Evolutionary conservation across 2,113 vertebrate genomes (phyloP), one percentile per base, ranked within the genome.

Genomic region (Lasiurus borealis): DNA sequence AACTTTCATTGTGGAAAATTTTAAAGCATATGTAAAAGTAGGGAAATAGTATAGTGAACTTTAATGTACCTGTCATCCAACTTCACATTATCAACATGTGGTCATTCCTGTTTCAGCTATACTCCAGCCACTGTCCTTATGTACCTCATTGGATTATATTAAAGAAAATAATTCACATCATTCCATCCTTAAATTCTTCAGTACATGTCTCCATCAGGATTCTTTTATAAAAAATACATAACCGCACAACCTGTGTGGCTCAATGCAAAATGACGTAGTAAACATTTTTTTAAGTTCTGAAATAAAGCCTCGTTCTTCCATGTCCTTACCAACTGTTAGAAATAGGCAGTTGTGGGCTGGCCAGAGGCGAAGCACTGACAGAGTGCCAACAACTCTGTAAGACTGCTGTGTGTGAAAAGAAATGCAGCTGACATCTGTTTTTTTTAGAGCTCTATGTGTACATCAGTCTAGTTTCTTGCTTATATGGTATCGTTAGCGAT

Each of bases 381-480:
- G 52, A 62, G 82, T 62, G 75, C 73, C 82, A 76, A 85, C 2
- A 2, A 3, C 29, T 18, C 34, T 83, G 48, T 92, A 94, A 90
- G 88, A 62, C 62, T 59, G 48, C 83, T 64, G 21, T 95, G 54
- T 95, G 71, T 78, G 91, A 50, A 84, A 88, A 92, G 69, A 93
- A 72, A 44, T 52, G 11, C 29, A 54, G 21, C 31, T 72, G 5
- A 73, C 34, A 29, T 54, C 57, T 48, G 21, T 73, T 66, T 44
- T 88, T 69, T 52, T 48, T 87, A 94, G 88, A 36, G 44, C 36
- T 75, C 14, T 85, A 0, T 84, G 21, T 86, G 19, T 69, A 13
- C 91, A 1, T 94, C 71, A 23, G 23, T 82, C 57, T n/a, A 66
- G 21, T 71, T 62, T 90, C 52, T 85, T 91, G 40, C 29, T 80